Evolutionary conservation across 2,888 invertebrate genomes (phyloP), one percentile per base, ranked within the genome.

Genomic region (Slavum lentiscoides): DNA sequence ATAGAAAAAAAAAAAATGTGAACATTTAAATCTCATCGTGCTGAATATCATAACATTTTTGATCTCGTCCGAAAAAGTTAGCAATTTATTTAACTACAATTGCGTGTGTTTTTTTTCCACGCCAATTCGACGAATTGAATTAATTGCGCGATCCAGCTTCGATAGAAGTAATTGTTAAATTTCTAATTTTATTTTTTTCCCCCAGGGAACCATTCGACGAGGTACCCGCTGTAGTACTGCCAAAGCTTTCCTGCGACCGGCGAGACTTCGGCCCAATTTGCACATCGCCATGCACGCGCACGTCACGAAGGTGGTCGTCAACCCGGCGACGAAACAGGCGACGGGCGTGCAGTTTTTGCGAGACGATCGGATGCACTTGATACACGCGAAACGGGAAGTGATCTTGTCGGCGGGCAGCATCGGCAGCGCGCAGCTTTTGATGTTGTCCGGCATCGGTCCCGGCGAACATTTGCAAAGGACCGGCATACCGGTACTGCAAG

Each of bases 401-500:
- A 93, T 97, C 70, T 86, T 97, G 61, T 92, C 95, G 17, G 96
- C 95, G 0, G 97, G 97, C 0, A 91, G 97, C 0, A 94, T 98
- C 49, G 97, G 97, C 85, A 92, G 93, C 17, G 95, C 97, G 0
- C 97, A 97, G 85, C 87, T 98, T 74, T 87, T 98, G 82, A 95
- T 97, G 95, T 87, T 97, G 0, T 96, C 96, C 0, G 97, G 97
- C 0, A 89, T 95, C 74, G 93, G 93, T 0, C 93, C 94, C 0
- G 88, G 88, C 76, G 87, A 91, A 19, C 94, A 95, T 84, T 87
- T 95, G 17, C 87, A 88, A 83, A 88, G 91, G 68, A 88, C 92
- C 0, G 92, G 92, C 6, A 93, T 96, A 69, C 90, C 90, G 11
- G 91, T 94, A 0, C 84, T 95, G 0, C 91, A 91, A 85, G 92